Evolutionary conservation across 2,113 vertebrate species (phyloP), one percentile per base, ranked within the genome.

Genomic region (Plectropomus leopardus): DNA sequence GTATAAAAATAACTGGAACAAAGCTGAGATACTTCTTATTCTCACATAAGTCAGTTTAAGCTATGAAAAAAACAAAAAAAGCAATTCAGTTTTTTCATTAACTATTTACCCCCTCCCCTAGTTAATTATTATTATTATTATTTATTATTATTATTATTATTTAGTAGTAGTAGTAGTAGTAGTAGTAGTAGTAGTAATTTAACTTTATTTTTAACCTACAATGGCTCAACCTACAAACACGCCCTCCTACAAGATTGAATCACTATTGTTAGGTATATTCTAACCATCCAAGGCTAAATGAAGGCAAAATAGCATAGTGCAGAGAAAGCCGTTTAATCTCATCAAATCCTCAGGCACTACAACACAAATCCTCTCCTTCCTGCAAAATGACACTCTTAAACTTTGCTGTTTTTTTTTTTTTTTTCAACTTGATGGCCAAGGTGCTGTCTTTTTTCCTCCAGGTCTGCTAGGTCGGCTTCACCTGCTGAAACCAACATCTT

Each of bases 401-500:
- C 26, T 26, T 24, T 7, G 6, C 15, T 50, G 1, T 2, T 15
- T 50, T 16, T 8, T 17, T 40, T 26, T 40, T 14, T 42, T 42
- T 40, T 9, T 9, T 7, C 21, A 51, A 73, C 30, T 11, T 3
- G 16, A 42, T n/a, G 24, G 24, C 30, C 11, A 32, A 8, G 4
- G 21, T 26, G 23, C 7, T 36, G 19, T 65, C 6, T 57, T 61
- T 45, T 50, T 45, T 1, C 36, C 36, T 78, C 75, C 21, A 32
- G 50, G 44, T 69, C 64, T 59, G 6, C 83, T 81, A 72, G 47
- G 34, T 72, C n/a, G 3, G n/a, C 28, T 76, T 60, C 24, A 59
- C 60, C 32, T 45, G 21, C 42, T 86, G 65, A 83, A 73, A 70
- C 23, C 14, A 61, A 44, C 57, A 66, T 71, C 64, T 82, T 26